Conservation (phyloP, 2,797 vertebrate genomes). For the Agapornis canus region DNA sequence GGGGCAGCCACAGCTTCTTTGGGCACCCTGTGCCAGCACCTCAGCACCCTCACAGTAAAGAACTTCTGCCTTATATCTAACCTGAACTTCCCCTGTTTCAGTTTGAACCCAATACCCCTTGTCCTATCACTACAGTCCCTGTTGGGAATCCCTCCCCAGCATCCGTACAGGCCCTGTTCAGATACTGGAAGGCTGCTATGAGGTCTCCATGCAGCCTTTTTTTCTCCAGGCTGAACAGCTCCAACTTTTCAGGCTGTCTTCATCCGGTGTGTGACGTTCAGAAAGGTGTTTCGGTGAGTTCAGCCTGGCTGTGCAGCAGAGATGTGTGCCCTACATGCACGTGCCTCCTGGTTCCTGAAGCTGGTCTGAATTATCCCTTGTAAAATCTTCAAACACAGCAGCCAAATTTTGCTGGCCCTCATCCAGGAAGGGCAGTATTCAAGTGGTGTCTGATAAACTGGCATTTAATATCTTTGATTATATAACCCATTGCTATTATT, state of each 20-base stretch:
- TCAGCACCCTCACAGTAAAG: background rate
- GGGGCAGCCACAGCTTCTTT: too few relatives aligned
- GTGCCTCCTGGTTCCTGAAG: background rate
- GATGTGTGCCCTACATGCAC: accelerated
- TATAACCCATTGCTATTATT: background rate
- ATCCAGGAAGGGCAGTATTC: background rate
- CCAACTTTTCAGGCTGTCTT: background rate
- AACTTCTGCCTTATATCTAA: background rate
- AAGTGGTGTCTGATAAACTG: background rate
- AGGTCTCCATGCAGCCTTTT: background rate
- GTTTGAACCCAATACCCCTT: background rate
- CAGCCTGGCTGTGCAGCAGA: background rate
- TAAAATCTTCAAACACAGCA: background rate
- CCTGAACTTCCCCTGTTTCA: background rate
- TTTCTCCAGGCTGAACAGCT: background rate
- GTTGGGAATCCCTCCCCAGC: accelerated
- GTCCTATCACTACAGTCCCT: background rate
- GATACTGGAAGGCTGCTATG: background rate
- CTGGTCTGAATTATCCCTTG: background rate
- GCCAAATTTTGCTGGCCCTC: background rate
- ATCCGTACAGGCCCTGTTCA: background rate
- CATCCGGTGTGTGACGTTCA: background rate
- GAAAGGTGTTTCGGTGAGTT: background rate
- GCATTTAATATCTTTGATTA: background rate
- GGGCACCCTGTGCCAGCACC: background rate